Evolutionary conservation across 2,888 invertebrate genomes (phyloP).

Genomic region (Acanthosepion esculentum): DNA sequence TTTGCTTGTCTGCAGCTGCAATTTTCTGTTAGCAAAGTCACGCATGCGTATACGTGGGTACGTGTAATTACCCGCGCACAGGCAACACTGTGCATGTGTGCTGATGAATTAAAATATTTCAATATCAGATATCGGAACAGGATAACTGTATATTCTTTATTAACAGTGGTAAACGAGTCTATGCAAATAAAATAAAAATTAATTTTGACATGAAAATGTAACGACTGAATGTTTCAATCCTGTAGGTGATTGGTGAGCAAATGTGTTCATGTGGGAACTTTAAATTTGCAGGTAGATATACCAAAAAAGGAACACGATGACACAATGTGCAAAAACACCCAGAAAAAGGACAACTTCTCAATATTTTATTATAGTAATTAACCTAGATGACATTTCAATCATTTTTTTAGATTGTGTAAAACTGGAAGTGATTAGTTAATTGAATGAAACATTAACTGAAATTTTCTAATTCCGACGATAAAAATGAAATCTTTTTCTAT

Average conservation of each 20-base stretch:
- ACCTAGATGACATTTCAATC: neutral
- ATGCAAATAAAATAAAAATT: neutral
- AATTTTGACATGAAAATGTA: neutral
- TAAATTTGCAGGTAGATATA: neutral
- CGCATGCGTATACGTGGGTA: neutral
- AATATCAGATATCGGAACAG: neutral
- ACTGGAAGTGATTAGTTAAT: neutral
- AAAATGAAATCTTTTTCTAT: neutral
- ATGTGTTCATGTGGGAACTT: neutral
- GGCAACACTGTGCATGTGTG: neutral
- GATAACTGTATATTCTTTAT: neutral
- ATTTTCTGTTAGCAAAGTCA: neutral
- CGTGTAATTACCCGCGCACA: neutral
- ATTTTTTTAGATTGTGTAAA: neutral
- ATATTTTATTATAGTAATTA: neutral
- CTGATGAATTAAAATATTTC: no score
- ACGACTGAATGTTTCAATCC: neutral
- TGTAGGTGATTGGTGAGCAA: neutral
- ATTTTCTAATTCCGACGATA: neutral
- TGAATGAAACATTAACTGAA: neutral
- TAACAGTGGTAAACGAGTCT: neutral
- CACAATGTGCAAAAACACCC: no score
- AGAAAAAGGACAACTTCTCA: neutral
- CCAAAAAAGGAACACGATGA: no score
- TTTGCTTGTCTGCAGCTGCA: neutral